These are phyloP conservation scores for Pyralis farinalis DNA, from an alignment of 2,888 invertebrate species.

Conservation along the genomic window DNA sequence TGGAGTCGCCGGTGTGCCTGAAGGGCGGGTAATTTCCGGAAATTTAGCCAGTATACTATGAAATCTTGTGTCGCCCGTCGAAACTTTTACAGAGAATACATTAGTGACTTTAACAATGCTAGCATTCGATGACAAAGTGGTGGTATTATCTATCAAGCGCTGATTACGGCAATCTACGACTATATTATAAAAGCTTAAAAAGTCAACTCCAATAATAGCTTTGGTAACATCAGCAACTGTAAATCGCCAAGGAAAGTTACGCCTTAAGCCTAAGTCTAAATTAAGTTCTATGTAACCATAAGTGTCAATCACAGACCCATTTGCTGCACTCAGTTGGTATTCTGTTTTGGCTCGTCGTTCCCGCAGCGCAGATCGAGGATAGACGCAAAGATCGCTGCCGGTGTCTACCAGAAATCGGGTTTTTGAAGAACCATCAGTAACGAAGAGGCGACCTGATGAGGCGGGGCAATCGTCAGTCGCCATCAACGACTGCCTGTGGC, in stretches of 20 bases:
- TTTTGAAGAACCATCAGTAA: conserved; percentile 20
- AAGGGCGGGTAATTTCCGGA: conserved; percentile 11
- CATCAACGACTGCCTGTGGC: conserved; percentile 14
- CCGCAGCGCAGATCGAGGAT: conserved; percentile 8
- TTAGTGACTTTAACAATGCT: not conserved
- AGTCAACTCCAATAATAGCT: too few relatives aligned
- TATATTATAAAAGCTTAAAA: conserved; percentile 12
- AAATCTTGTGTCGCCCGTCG: conserved; percentile 4
- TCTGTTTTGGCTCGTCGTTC: conserved; percentile 12
- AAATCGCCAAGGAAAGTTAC: conserved; percentile 25
- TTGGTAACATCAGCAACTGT: conserved; percentile 28
- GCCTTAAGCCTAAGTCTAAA: conserved; percentile 24
- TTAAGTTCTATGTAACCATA: conserved; percentile 21
- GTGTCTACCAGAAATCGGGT: conserved; percentile 21
- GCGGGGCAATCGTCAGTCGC: conserved; percentile 11
- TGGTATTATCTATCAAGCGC: conserved; percentile 9
- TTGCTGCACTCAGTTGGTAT: conserved; percentile 22
- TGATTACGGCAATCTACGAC: conserved; percentile 10
- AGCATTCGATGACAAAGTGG: not conserved
- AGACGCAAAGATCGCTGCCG: conserved; percentile 14
- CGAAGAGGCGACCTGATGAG: conserved; percentile 17
- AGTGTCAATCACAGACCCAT: conserved; percentile 22
- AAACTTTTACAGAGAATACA: not conserved
- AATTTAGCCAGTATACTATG: conserved; percentile 6
- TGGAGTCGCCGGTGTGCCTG: conserved; percentile 6